Percentiles rank a stretch among this genome's conserved stretches.
Evolutionary conservation across 2,888 invertebrate genomes (phyloP).

Genomic region (Helicoverpa assulta): DNA sequence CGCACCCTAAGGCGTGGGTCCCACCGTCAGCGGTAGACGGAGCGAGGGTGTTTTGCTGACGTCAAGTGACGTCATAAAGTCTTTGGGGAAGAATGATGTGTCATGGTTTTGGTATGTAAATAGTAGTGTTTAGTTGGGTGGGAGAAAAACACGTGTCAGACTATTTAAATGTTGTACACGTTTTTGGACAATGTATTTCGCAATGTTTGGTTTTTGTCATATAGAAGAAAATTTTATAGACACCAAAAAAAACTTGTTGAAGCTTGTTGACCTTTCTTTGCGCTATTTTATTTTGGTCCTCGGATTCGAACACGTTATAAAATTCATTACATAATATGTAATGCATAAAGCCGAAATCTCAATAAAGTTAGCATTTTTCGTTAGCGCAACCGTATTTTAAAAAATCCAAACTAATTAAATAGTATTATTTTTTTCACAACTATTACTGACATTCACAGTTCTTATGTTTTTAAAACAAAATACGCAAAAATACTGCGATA

Average conservation of each 20-base stretch:
- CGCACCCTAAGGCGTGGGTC: conserved; percentile 23
- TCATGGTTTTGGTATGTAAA: conserved; percentile 34
- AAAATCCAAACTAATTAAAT: no score
- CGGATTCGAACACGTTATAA: no score
- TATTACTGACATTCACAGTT: no score
- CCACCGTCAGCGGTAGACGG: conserved; percentile 40
- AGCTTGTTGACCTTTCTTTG: no score
- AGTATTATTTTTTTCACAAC: no score
- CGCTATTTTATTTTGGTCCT: no score
- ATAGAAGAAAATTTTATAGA: neutral
- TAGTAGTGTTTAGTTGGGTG: conserved; percentile 9
- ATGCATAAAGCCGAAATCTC: no score
- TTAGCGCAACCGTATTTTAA: no score
- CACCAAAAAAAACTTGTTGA: no score
- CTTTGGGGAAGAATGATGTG: conserved; percentile 1
- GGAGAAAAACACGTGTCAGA: conserved; percentile 4
- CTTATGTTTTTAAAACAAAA: neutral
- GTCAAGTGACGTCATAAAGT: conserved; percentile 21
- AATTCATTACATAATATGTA: no score
- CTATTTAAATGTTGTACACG: conserved; percentile 2
- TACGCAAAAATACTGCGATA: neutral
- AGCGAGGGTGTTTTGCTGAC: conserved; percentile 17
- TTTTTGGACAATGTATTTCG: neutral
- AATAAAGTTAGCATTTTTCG: no score
- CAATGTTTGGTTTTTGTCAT: neutral